Evolutionary conservation across 2,113 vertebrate genomes (phyloP), one percentile per base, ranked within the genome.

Genomic region (Lota lota): DNA sequence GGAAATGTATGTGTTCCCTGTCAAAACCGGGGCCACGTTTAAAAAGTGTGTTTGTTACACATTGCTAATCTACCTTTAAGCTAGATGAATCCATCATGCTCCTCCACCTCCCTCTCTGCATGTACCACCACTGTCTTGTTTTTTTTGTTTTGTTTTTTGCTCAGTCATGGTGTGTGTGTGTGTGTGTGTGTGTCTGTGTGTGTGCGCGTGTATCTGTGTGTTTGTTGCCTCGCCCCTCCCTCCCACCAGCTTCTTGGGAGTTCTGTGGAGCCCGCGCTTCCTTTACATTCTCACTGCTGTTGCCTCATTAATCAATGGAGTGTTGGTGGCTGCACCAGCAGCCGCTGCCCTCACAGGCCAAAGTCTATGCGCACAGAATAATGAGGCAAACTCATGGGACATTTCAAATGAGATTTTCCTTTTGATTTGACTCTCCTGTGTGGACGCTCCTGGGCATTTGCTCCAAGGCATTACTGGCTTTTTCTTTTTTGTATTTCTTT

Each of bases 231-330:
- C 40, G 10, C 40, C 84, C 84, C 74, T 75, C 79, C 83, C 85
- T 85, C 83, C 81, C 76, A 77, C 77, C 80, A 79, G 80, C 87
- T 88, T 87, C 85, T 79, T 88, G 87, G 85, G 88, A 84, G 88
- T 88, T 88, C 85, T 85, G 73, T 80, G 68, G 78, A 78, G 81
- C 84, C 77, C 24, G 64, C 75, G 79, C 71, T 69, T 82, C 77
- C 73, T 79, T 64, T 64, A 76, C 84, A 84, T 90, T 90, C 88
- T 87, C 83, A 84, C 84, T 87, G 86, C 92, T 90, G 88, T 92
- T 89, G 92, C 89, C 91, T 87, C 91, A 95, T 97, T 94, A 94
- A 97, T 98, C 95, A 95, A 88, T 80, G 79, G 87, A 91, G 95
- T 93, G 90, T 92, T 94, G 93, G 92, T 85, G 89, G 86, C 91